These are phyloP conservation scores for Danaus melanippus DNA, from an alignment of 1,140 invertebrate genomes.

Conservation along the genomic window DNA sequence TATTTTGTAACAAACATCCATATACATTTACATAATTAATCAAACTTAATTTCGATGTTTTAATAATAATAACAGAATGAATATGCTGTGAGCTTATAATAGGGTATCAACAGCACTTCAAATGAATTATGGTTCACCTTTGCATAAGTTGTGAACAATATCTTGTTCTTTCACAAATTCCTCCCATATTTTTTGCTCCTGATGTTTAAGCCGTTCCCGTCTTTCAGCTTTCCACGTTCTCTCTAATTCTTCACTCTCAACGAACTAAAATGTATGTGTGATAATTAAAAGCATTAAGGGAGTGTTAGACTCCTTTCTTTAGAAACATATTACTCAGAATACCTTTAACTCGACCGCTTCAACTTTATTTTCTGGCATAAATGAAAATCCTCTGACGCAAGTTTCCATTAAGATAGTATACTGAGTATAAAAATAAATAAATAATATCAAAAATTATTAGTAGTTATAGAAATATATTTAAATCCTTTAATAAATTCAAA, in stretches of 20 bases:
- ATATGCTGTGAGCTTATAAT: too few species aligned
- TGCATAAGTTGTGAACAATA: slow-evolving; percentile 35
- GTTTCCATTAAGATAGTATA: slow-evolving; percentile 30
- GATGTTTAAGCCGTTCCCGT: slow-evolving; percentile 42
- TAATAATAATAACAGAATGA: too few species aligned
- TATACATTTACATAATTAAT: too few species aligned
- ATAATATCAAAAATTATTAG: slow-evolving; percentile 4
- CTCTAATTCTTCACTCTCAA: slow-evolving; percentile 45
- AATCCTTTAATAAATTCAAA: too few species aligned
- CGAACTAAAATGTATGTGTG: slow-evolving; percentile 31
- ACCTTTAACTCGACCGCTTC: slow-evolving; percentile 42
- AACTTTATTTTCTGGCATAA: slow-evolving; percentile 40
- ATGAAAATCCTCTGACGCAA: slow-evolving; percentile 47
- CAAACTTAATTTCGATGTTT: too few species aligned
- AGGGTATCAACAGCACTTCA: not conserved
- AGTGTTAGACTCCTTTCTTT: not conserved
- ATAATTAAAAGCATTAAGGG: slow-evolving; percentile 2
- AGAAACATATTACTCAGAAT: slow-evolving; percentile 9
- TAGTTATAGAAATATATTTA: not conserved
- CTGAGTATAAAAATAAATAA: slow-evolving; percentile 13
- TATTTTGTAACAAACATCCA: too few species aligned
- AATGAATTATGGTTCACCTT: slow-evolving; percentile 29
- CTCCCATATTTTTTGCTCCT: slow-evolving; percentile 55
- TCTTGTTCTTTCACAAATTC: slow-evolving; percentile 57
- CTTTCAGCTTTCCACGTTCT: slow-evolving; percentile 42